Percentiles rank a stretch among this genome's conserved stretches.
Evolutionary conservation across 2,113 vertebrate species (phyloP).

Genomic region (Trematomus loennbergii): DNA sequence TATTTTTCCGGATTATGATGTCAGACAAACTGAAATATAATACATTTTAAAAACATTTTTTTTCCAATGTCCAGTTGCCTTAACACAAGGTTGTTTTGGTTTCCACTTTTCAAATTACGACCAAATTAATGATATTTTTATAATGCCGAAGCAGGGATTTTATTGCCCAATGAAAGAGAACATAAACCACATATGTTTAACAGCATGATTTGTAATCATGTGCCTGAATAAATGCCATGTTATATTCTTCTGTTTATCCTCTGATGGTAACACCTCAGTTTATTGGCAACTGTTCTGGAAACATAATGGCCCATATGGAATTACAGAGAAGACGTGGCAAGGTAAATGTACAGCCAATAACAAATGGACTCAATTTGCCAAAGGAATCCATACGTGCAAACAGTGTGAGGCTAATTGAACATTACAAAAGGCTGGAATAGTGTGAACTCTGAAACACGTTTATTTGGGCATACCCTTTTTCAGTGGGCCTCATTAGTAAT

Average conservation of each 20-base stretch:
- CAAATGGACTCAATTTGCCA: conserved; percentile 38
- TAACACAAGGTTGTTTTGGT: conserved; percentile 4
- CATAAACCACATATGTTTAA: not conserved
- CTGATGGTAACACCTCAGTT: conserved; percentile 45
- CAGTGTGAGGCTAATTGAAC: conserved; percentile 54
- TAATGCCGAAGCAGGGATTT: conserved; percentile 16
- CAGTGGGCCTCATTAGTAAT: conserved; percentile 66
- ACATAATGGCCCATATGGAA: conserved; percentile 49
- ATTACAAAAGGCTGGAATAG: conserved; percentile 50
- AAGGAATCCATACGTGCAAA: conserved; percentile 56
- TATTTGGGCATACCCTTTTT: conserved; percentile 60
- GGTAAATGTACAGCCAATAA: conserved; percentile 53
- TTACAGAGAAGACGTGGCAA: conserved; percentile 51
- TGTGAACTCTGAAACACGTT: conserved; percentile 58
- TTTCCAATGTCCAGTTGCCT: conserved; percentile 1
- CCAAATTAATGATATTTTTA: conserved; percentile 6
- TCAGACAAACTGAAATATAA: conserved; percentile 49
- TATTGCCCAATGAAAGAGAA: conserved; percentile 25
- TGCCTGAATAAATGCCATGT: conserved; percentile 27
- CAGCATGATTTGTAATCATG: conserved; percentile 26
- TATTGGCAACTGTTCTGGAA: conserved; percentile 54
- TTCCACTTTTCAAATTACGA: conserved; percentile 22
- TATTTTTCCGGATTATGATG: conserved; percentile 51
- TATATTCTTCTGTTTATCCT: conserved; percentile 33
- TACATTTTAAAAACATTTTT: conserved; percentile 10